phyloP scores from a whole-genome alignment of 1,140 invertebrate genomes.

The Brachionus sp. region DNA sequence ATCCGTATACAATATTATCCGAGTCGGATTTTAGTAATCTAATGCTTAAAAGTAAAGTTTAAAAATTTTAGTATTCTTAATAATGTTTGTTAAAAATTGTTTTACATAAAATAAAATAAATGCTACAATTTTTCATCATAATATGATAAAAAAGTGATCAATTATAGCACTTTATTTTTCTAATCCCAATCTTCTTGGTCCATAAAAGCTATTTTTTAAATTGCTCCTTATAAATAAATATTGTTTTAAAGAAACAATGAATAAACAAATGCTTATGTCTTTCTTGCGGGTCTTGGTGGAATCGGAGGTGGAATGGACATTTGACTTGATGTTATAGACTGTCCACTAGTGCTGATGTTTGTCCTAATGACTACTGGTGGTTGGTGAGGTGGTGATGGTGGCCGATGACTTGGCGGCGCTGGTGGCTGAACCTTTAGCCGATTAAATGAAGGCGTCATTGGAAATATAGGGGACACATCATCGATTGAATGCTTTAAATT shows the following conservation, averaged over 20 bases:
- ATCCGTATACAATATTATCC: neutral
- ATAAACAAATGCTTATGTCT: neutral
- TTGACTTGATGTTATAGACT: neutral
- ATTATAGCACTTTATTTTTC: neutral
- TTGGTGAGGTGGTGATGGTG: slow-evolving; percentile 3
- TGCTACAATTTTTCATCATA: neutral
- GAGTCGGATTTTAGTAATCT: neutral
- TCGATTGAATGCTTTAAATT: slow-evolving; percentile 21
- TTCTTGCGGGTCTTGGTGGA: neutral
- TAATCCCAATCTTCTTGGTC: neutral
- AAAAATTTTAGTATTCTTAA: no score
- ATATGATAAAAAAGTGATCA: neutral
- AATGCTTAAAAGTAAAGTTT: neutral
- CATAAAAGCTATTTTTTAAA: neutral
- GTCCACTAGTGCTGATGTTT: neutral
- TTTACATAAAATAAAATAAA: neutral
- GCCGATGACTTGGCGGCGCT: neutral
- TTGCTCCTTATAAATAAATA: neutral
- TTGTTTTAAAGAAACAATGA: neutral
- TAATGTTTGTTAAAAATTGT: neutral
- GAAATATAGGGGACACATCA: neutral
- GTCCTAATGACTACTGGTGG: neutral
- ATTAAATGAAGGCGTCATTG: neutral
- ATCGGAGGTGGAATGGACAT: neutral
- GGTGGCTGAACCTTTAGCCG: neutral